Evolutionary conservation across 2,113 vertebrate genomes (phyloP).

Genomic region (Oreocharis arfaki): DNA sequence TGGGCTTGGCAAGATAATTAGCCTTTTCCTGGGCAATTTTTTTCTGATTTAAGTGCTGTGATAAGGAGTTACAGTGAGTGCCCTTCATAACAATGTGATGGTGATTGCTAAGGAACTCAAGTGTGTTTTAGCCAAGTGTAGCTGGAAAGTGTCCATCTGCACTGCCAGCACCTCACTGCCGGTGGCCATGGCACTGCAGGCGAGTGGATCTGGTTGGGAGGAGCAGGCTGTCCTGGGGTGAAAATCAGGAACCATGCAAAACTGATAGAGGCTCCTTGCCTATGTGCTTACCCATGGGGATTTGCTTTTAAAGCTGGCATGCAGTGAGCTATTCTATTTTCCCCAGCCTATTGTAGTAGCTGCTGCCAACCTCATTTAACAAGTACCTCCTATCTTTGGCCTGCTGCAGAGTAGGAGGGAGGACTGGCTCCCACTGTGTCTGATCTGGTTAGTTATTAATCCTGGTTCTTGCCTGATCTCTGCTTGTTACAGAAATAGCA

Average conservation of each 20-base stretch:
- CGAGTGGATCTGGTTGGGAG: not conserved
- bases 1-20: not conserved
- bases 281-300: not conserved
- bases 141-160: not conserved
- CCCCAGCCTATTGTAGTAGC: not conserved
- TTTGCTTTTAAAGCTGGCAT: not conserved
- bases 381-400: not conserved
- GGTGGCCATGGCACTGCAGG: not conserved
- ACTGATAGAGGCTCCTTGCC: not conserved
- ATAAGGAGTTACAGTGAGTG: not conserved
- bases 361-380: not conserved
- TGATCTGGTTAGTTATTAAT: not conserved
- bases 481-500: not conserved
- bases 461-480: not conserved
- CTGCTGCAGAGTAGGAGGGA: not conserved
- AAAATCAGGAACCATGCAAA: not conserved
- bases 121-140: not conserved
- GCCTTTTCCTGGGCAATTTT: not conserved
- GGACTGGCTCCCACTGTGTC: not conserved
- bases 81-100: not conserved
- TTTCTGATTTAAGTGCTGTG: not conserved
- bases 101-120: fast-evolving
- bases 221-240: not conserved
- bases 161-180: not conserved
- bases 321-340: not conserved